Base-by-base conservation (phyloP, 2,888 invertebrate genomes). In the Dasysyrphus tricinctus region DNA sequence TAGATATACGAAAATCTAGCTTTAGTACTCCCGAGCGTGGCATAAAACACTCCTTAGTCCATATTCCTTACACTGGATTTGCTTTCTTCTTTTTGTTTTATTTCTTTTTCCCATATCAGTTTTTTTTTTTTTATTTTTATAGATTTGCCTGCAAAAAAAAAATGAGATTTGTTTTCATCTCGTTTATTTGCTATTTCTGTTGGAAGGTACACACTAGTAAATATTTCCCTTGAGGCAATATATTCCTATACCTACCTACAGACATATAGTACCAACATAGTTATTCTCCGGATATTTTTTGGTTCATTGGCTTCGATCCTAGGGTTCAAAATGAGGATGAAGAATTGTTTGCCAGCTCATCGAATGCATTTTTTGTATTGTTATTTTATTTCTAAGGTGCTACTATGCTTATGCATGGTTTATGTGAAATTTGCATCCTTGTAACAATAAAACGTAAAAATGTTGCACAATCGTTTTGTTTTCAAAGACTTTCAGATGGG, bases 271-370 rank as follows among this genome's bases (percentile, higher is more conserved):
- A n/a, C 37, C 32, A n/a, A n/a, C n/a, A n/a, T n/a, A 37, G 14
- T 47, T 29, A 29, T 75, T 70, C 59, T 59, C 19, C 47, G 76
- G 72, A 80, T 84, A 80, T 84, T 80, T 54, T 47, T 73, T 69
- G 76, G 69, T 84, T 84, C 84, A 80, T 80, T 80, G 84, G 72
- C 84, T 76, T 63, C 76, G 49, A 76, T 84, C 61, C 61, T 67
- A 47, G 32, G 19, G 11, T 49, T 34, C 24, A 76, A 67, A 80
- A 67, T 61, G 39, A 73, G 70, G 37, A 80, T 80, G 80, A 76
- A 51, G 39, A 24, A 76, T 73, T 80, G 72, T 73, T 76, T 80
- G 84, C 76, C 29, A 73, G 61, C 76, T 84, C 76, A 80, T 84
- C 72, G 73, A 84, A 72, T 59, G 47, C 76, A 14, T 8, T 70